A percentile compares a stretch with the other conserved stretches of the same genome.
Evolutionary conservation across 2,888 invertebrate species (phyloP).

Genomic region (Sipha maydis): DNA sequence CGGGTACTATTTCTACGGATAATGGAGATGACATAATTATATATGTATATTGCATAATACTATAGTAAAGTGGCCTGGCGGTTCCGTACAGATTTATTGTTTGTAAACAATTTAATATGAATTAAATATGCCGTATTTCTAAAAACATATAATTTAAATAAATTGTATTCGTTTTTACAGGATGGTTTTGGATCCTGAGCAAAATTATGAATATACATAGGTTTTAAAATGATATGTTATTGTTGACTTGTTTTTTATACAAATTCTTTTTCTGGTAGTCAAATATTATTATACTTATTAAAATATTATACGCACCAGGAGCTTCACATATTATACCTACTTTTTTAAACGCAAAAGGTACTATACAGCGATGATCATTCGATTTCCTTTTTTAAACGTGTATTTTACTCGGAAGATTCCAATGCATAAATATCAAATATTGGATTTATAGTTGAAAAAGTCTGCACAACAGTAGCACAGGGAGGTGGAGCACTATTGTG

Average conservation of each 20-base stretch:
- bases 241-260: no score
- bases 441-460: no score
- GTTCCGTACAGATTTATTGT: not conserved
- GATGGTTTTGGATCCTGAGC: not conserved
- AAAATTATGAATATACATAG: not conserved
- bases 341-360: not conserved
- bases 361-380: no score
- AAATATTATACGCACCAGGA: no score
- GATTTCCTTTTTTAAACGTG: no score
- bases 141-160: not conserved
- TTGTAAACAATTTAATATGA: not conserved
- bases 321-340: not conserved
- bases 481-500: no score
- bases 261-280: no score
- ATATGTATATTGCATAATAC: not conserved
- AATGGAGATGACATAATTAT: not conserved
- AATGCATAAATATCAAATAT: no score
- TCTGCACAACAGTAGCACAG: no score
- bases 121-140: not conserved
- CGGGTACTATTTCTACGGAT: not conserved
- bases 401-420: no score
- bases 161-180: not conserved
- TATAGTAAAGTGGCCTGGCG: not conserved
- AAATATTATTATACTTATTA: no score
- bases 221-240: no score